Evolutionary conservation across 2,888 invertebrate species (phyloP), one percentile per base, ranked within the genome.

Genomic region (Cyrtodaria siliqua): DNA sequence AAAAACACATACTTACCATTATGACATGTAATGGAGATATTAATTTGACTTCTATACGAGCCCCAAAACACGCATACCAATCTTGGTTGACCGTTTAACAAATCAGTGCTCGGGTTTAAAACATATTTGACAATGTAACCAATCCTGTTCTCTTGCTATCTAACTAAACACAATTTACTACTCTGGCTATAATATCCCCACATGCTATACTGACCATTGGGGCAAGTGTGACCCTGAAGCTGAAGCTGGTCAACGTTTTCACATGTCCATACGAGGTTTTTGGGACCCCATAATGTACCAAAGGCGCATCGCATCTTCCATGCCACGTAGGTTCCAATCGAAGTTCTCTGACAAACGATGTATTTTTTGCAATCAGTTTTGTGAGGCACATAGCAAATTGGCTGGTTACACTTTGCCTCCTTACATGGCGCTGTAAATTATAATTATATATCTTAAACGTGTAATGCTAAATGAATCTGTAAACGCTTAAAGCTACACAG

Each of bases 291-390:
- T 33, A 55, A 76, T 1, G 80, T 59, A 0, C 80, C 80, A 20
- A 80, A 80, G 1, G 80, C 80, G 44, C 80, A 80, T n/a, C 80
- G 44, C 80, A 80, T 80, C 24, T 62, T 70, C 69, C 72, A 72
- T 16, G 80, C 80, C 6, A 77, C 76, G 47, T 73, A 80, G 8
- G 66, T 63, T 2, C 77, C 73, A 0, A 63, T 42, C 1, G 76
- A 67, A 2, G 73, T 76, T 16, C 77, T 42, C 20, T 77, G 76
- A 38, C 80, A 80, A 0, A 80, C 80, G 4, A 80, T 42, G 47
- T 80, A 80, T 29, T 62, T 80, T 60, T 70, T 76, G 47, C 80
- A 80, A 42, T 80, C 80, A 1, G 44, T 44, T 4, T n/a, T 42
- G 24, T 70, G 50, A 3, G 76, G 80, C 1, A 80, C 29, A 44